Conservation (phyloP, 2,113 vertebrate species). For the Lophochroa leadbeateri region DNA sequence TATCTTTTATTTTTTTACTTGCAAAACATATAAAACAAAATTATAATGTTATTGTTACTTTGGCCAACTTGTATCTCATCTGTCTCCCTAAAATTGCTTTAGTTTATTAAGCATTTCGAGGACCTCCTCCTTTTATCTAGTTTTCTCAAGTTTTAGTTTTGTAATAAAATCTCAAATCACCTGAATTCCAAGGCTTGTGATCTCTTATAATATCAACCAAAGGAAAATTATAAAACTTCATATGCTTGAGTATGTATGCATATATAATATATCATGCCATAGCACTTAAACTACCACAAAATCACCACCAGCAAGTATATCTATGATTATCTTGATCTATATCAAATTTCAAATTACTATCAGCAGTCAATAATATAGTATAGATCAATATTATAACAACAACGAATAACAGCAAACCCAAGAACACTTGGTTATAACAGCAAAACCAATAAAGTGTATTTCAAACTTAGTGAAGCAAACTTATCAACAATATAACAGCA, state of each 20-base stretch:
- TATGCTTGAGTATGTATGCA: background rate
- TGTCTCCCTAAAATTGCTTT: background rate
- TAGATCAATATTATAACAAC: background rate
- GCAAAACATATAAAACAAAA: background rate
- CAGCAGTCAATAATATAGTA: background rate
- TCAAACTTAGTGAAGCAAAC: background rate
- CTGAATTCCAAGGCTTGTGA: background rate
- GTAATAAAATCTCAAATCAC: background rate
- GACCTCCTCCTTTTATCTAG: background rate
- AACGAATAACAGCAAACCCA: rapidly evolving
- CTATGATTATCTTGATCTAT: background rate
- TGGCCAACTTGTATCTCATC: background rate
- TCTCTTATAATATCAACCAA: background rate
- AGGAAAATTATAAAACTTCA: background rate
- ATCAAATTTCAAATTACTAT: background rate
- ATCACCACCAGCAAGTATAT: background rate
- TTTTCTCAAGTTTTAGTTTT: background rate
- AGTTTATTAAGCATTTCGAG: background rate
- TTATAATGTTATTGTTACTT: background rate
- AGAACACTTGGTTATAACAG: background rate
- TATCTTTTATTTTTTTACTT: background rate
- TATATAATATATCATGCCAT: background rate
- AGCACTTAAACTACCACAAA: background rate
- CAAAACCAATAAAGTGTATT: background rate
- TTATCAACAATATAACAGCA: background rate